Conservation (phyloP, 2,888 invertebrate species). For the Drosophila mettleri region DNA sequence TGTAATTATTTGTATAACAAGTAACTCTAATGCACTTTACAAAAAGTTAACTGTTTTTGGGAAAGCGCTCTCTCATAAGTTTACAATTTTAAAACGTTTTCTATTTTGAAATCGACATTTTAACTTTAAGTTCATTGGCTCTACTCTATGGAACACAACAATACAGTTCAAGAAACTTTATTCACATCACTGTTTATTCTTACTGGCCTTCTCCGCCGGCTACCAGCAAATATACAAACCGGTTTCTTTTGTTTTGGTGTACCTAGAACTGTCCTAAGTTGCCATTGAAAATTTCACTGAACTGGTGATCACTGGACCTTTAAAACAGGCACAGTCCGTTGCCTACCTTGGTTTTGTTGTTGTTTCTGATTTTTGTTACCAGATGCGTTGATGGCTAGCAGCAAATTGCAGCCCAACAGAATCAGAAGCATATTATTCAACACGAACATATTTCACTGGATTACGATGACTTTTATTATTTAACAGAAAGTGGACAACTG, state of each 20-base stretch:
- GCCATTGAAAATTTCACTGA: conserved; percentile 57
- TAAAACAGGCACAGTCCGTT: conserved; percentile 7
- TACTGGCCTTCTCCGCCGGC: conserved; percentile 21
- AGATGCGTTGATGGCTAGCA: conserved; percentile 52
- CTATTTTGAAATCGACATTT: not conserved
- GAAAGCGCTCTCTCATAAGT: not conserved
- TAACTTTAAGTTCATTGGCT: conserved; percentile 6
- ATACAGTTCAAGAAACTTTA: conserved; percentile 26
- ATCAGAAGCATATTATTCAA: conserved; percentile 54
- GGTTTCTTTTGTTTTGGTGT: conserved; percentile 64
- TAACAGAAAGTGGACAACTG: conserved; percentile 7
- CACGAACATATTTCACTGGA: conserved; percentile 57
- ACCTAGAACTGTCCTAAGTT: conserved; percentile 50
- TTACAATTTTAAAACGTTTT: not conserved
- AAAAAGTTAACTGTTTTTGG: not conserved
- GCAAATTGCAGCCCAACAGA: conserved; percentile 58
- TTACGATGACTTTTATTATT: conserved; percentile 22
- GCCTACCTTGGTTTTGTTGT: conserved; percentile 74
- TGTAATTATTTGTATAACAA: too few relatives aligned
- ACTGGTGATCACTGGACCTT: conserved; percentile 27
- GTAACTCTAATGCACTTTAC: too few relatives aligned
- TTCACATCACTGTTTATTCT: conserved; percentile 28
- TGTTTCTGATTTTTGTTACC: conserved; percentile 59
- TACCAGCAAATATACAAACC: conserved; percentile 41
- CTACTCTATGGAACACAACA: conserved; percentile 9